phyloP scores from a whole-genome alignment of 2,113 vertebrate species.

The Neoarius graeffei region DNA sequence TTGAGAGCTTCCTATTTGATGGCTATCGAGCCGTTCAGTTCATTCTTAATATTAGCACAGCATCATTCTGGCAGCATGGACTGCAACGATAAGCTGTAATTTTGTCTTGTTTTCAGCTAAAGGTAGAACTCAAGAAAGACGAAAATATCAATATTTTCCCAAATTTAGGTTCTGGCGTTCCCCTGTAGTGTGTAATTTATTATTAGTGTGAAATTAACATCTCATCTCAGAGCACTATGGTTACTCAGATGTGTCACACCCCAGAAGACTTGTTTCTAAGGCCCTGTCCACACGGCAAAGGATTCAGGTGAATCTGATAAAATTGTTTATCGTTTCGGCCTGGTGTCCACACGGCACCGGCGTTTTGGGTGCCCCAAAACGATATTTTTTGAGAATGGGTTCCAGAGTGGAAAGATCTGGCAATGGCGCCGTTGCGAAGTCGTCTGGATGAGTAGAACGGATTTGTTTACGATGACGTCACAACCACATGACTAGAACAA shows the following conservation, averaged over 20 bases:
- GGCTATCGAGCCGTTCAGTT: neutral
- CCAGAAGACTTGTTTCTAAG: neutral
- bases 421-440: too few species aligned
- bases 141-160: neutral
- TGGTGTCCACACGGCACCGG: too few species aligned
- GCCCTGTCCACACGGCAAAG: too few species aligned
- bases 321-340: too few species aligned
- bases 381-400: too few species aligned
- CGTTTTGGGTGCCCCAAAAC: too few species aligned
- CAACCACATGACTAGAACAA: too few species aligned
- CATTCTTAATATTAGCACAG: slow-evolving; percentile 8
- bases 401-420: too few species aligned
- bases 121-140: neutral
- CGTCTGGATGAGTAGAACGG: too few species aligned
- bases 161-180: neutral
- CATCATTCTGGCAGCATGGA: neutral
- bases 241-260: neutral
- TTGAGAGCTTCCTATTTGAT: slow-evolving; percentile 26
- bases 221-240: neutral
- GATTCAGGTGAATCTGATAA: too few species aligned
- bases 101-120: neutral
- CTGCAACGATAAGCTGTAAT: slow-evolving; percentile 10
- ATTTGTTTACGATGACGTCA: too few species aligned
- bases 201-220: neutral
- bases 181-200: neutral